Percentiles rank a stretch among this genome's conserved stretches.
These are phyloP conservation scores for Selenia dentaria DNA, from an alignment of 2,888 invertebrate species.

Conservation along the genomic window DNA sequence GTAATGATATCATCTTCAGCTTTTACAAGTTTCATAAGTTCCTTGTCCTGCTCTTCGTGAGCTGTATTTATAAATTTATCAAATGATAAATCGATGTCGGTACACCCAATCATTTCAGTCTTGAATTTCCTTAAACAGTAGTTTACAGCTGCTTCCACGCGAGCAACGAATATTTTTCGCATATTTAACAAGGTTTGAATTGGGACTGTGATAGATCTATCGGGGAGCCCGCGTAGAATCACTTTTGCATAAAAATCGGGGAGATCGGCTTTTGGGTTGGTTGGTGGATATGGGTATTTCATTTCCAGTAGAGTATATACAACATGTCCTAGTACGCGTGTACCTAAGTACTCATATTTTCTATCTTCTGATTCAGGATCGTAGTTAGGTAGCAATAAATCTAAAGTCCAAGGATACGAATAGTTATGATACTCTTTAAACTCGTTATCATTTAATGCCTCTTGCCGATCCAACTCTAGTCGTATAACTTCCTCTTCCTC, in stretches of 20 bases:
- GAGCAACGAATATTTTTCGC: conserved; percentile 68
- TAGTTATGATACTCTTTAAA: conserved; percentile 83
- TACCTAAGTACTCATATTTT: conserved; percentile 71
- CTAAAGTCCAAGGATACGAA: conserved; percentile 80
- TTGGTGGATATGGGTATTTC: conserved; percentile 72
- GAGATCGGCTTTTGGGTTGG: conserved; percentile 58
- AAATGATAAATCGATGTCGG: conserved; percentile 74
- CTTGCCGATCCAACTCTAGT: conserved; percentile 79
- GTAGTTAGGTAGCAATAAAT: conserved; percentile 69
- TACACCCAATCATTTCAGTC: conserved; percentile 76
- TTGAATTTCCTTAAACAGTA: conserved; percentile 83
- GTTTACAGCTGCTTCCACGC: conserved; percentile 81
- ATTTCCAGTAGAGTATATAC: conserved; percentile 79
- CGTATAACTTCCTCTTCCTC: conserved; percentile 71
- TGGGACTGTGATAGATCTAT: conserved; percentile 60
- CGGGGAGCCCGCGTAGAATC: conserved; percentile 71
- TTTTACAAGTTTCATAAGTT: conserved; percentile 65
- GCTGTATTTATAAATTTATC: conserved; percentile 60
- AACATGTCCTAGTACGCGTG: conserved; percentile 75
- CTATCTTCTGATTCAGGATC: conserved; percentile 69
- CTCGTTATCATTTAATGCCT: conserved; percentile 80
- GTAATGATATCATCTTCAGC: conserved; percentile 52
- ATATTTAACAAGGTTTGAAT: conserved; percentile 70
- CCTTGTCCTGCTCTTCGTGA: conserved; percentile 58
- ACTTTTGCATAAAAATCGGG: conserved; percentile 65